Evolutionary conservation across 2,797 vertebrate species (phyloP), one percentile per base, ranked within the genome.

Genomic region (Pipistrellus pipistrellus): DNA sequence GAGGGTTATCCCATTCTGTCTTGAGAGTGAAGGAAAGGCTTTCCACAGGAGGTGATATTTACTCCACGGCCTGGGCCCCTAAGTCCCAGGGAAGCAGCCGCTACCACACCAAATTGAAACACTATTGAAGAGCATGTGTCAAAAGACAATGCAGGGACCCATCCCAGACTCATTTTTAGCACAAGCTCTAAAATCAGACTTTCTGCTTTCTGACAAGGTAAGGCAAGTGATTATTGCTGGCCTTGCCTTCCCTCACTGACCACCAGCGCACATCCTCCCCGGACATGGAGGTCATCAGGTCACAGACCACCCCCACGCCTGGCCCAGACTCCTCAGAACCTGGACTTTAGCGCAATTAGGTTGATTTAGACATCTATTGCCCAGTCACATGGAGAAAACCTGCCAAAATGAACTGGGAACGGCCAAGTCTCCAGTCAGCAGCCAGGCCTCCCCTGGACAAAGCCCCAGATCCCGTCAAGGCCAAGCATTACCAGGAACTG

Each of bases 361-460:
- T 64, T 4, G 13, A 69, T 73, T 69, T 85, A 64, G 77, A 20
- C 66, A 20, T 71, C 66, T n/a, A 11, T 76, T 76, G 95, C 76
- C 38, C 86, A 88, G 86, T 62, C 72, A 18, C 72, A 55, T 72
- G 35, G 32, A 76, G 91, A 73, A 90, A 48, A 55, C n/a, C 88
- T 84, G 55, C 84, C 85, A 57, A 77, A 46, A 6, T 8, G 8
- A 88, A 69, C 20, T 0, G 8, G 64, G 20, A 90, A 55, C 3
- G n/a, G 48, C 55, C 87, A 73, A 84, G 57, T 72, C 68, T 7
- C 44, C 4, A 8, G 6, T 41, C 7, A 25, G 59, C 53, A 21
- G 35, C 71, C 8, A 1, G 17, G 41, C 69, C 48, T 85, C 80
- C 72, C 57, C 10, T 27, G 59, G 35, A 64, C n/a, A 38, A 27